These are phyloP conservation scores for Phalacrocorax brasilianus DNA, from an alignment of 2,113 vertebrate genomes.

Conservation along the genomic window DNA sequence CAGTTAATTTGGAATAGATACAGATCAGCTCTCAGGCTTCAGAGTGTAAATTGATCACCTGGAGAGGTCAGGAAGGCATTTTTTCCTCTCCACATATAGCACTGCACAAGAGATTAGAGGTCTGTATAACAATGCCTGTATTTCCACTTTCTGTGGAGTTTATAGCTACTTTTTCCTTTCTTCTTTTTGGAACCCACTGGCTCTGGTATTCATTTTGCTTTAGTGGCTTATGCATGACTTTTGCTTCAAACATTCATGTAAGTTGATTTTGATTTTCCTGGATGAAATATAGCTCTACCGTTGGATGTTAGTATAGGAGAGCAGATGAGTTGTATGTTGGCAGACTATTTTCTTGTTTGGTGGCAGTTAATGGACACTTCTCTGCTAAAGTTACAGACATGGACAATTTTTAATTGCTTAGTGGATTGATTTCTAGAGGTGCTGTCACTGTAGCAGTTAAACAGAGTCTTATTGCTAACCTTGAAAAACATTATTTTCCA, in stretches of 20 bases:
- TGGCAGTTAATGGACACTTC: not conserved
- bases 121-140: slow-evolving; percentile 28
- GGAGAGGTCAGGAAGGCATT: slow-evolving; percentile 60
- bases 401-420: not conserved
- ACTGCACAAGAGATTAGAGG: slow-evolving; percentile 51
- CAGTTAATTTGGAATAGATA: slow-evolving; percentile 66
- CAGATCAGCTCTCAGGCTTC: slow-evolving; percentile 47
- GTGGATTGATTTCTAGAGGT: not conserved
- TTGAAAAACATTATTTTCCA: not conserved
- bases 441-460: not conserved
- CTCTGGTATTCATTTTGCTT: slow-evolving; percentile 40
- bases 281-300: not conserved
- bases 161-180: slow-evolving; percentile 42
- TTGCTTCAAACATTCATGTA: slow-evolving; percentile 27
- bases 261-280: slow-evolving; percentile 29
- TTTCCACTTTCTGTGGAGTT: slow-evolving; percentile 55
- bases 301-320: not conserved
- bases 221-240: slow-evolving; percentile 17
- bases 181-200: slow-evolving; percentile 41
- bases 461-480: not conserved
- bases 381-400: not conserved
- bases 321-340: not conserved
- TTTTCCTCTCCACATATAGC: slow-evolving; percentile 36
- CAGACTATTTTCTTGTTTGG: not conserved
- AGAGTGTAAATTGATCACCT: slow-evolving; percentile 62